Conservation (phyloP, 2,797 vertebrate genomes). For the Eospalax fontanierii region DNA sequence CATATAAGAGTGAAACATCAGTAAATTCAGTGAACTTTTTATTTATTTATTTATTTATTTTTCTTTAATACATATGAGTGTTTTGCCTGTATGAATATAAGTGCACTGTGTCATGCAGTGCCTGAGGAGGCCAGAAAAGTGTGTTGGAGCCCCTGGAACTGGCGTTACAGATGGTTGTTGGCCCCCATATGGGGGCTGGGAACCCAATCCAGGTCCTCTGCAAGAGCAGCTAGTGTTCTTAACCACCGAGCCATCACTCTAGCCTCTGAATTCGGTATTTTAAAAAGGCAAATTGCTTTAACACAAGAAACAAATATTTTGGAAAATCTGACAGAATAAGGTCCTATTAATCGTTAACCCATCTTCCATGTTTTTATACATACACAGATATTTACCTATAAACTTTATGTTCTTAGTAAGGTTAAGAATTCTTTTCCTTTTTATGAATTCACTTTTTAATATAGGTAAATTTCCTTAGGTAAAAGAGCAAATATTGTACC, state of each 20-base stretch:
- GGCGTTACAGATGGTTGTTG: no score
- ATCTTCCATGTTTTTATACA: not conserved
- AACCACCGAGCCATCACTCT: no score
- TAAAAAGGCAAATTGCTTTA: constrained; percentile 4
- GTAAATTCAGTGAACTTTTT: not conserved
- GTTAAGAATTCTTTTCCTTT: constrained; percentile 14
- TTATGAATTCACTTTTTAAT: constrained; percentile 8
- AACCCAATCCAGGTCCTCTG: no score
- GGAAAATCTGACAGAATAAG: not conserved
- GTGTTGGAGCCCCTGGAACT: no score
- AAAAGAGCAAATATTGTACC: constrained; percentile 11
- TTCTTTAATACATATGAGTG: no score
- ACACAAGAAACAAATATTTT: not conserved
- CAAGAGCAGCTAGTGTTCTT: no score
- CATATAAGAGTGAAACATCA: not conserved
- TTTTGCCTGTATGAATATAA: no score
- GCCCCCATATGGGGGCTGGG: no score
- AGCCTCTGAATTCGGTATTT: not conserved
- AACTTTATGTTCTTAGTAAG: not conserved
- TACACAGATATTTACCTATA: not conserved
- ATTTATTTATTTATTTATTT: no score
- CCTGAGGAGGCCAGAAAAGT: no score
- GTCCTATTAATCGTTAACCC: not conserved
- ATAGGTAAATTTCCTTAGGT: not conserved
- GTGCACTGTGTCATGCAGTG: no score